These are phyloP conservation scores for Stenopsyche tienmushanensis DNA, from an alignment of 1,140 invertebrate genomes.

Conservation along the genomic window DNA sequence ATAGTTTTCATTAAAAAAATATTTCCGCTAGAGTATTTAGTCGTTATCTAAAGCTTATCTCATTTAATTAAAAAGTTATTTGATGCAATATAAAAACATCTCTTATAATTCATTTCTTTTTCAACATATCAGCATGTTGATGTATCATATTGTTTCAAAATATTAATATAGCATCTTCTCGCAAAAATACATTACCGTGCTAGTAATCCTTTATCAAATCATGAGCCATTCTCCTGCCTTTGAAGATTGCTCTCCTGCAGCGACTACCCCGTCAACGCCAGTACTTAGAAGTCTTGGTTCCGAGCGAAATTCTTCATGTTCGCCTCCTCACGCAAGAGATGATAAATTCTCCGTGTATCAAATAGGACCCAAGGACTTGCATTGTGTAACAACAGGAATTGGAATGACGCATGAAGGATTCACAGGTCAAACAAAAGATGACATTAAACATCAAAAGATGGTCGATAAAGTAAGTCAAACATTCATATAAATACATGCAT, in stretches of 20 bases:
- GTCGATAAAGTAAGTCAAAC: neutral
- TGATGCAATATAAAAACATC: too few species aligned
- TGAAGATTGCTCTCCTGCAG: constrained; percentile 24
- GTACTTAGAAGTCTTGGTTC: constrained; percentile 15
- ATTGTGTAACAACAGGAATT: constrained; percentile 2
- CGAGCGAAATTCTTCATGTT: constrained; percentile 26
- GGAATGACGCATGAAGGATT: constrained; percentile 6
- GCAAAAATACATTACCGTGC: too few species aligned
- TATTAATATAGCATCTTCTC: too few species aligned
- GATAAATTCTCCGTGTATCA: constrained; percentile 24
- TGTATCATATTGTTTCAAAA: too few species aligned
- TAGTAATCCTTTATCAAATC: too few species aligned
- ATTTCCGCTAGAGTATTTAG: too few species aligned
- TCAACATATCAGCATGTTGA: too few species aligned
- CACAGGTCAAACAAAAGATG: constrained; percentile 8
- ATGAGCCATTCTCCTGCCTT: constrained; percentile 33
- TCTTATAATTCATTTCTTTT: too few species aligned
- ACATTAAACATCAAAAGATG: constrained; percentile 1
- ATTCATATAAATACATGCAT: too few species aligned
- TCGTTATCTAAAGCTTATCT: too few species aligned
- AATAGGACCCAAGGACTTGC: constrained; percentile 8
- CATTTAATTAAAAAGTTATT: too few species aligned
- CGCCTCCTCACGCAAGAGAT: constrained; percentile 26
- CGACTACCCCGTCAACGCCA: constrained; percentile 29
- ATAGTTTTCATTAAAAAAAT: too few species aligned